Evolutionary conservation across 2,888 invertebrate species (phyloP), one percentile per base, ranked within the genome.

Genomic region (Melinaea menophilus): DNA sequence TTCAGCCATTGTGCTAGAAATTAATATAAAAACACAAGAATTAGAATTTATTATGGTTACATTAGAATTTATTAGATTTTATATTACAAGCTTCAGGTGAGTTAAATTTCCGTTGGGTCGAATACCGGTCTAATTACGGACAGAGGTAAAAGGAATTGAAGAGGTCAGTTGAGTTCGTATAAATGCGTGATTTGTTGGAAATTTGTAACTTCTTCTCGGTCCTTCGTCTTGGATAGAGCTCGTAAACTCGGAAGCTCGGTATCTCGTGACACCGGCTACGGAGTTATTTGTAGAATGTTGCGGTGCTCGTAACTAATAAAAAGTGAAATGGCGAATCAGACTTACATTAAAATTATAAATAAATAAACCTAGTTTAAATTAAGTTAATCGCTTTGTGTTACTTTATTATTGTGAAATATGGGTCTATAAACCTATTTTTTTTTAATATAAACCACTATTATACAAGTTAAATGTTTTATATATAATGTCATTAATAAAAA

Each of bases 171-270:
- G 79, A 65, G 83, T 82, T 80, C 81, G 86, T 84, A 88, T 85
- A 87, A 88, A 86, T 81, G 85, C 80, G 79, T 85, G 83, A 87
- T 89, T 88, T 84, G 82, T 79, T 73, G 80, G 81, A 81, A 85
- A 89, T 88, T 89, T 89, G 88, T 87, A 88, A 88, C 85, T 86
- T 87, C 86, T 87, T 87, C 85, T 81, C 81, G 75, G 76, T 79
- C 77, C 79, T 73, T 72, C 79, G 80, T 80, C 80, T 80, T 79
- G 75, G 80, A 75, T 78, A 76, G 78, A 73, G 82, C 86, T 81
- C 82, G 84, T 88, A 89, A 88, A 89, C 80, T 80, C 79, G 77
- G 83, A 84, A 85, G 88, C 88, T n/a, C n/a, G n/a, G n/a, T 87
- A 88, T 87, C 86, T 86, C 82, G 80, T 77, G 76, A 67, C 74